Base-by-base conservation (phyloP, 2,113 vertebrate species). In the Myiozetetes cayanensis region DNA sequence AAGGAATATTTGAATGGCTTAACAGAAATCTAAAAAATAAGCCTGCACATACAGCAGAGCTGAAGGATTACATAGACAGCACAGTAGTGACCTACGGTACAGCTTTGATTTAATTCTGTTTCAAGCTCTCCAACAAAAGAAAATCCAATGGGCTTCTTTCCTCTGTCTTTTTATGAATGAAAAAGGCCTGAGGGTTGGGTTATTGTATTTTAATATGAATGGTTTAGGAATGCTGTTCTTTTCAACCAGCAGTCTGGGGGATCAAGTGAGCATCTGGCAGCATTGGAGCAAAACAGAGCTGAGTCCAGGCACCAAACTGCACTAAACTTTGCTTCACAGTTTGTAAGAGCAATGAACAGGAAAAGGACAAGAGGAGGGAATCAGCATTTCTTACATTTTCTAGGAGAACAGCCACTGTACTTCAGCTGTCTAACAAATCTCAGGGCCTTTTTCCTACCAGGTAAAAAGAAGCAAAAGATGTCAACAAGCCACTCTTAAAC, bases 41-140 rank as follows among this genome's bases (percentile, higher is more conserved):
- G 11, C 28, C 31, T 0, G 0, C 5, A 8, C 5, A 12, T 52
- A 50, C 16, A 44, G 37, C 1, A 0, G n/a, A 77, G 21, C 20
- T 71, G 56, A 49, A 74, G n/a, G 37, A 46, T 80, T 67, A 31
- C 23, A 61, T 2, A n/a, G 68, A 25, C 31, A 82, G 70, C 66
- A 79, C 20, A 66, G 33, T 46, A 73, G 35, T 2, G 9, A 70
- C 1, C 35, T 58, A 49, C 62, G 49, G 9, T n/a, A 17, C 13
- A 2, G 27, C 41, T 87, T 25, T 46, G 58, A 79, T 53, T 82
- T 28, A 78, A 70, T 61, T 74, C 33, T 70, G 18, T 56, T 89
- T 85, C 24, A 55, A 65, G 33, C 15, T 82, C 10, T 70, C 11
- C 30, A 56, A 23, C 7, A 39, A 87, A 67, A 87, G 30, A 73